Base-by-base conservation (phyloP, 2,888 invertebrate species). In the Peribatodes rhomboidaria region DNA sequence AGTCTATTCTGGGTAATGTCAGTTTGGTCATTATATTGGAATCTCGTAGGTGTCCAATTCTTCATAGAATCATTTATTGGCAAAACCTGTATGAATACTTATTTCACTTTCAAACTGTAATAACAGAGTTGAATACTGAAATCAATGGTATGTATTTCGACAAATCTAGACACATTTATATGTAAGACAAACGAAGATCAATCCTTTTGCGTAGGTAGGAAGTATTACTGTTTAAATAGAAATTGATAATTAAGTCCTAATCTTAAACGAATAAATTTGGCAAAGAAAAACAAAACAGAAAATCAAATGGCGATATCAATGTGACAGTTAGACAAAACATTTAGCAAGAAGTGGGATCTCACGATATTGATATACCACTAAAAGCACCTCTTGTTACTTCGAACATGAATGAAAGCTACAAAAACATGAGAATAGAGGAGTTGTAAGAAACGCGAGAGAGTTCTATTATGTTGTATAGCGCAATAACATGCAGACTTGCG, bases 381-480 rank as follows among this genome's bases (percentile, higher is more conserved):
- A 13, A 10, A 13, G 9, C 9, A 3, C 10, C 0, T 20, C 6
- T 42, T 46, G 16, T 33, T 39, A 41, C 50, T 58, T 42, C n/a
- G 42, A 42, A 59, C 52, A 33, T 44, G 10, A 60, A 46, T 22
- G 53, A 16, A 22, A 53, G 20, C 27, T 13, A 14, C 53, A 53
- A 53, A 46, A 60, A 52, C 42, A 35, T 18, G 13, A 8, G 22
- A 31, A 47, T 31, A 10, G 14, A 31, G 27, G 14, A 27, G 27
- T 27, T 27, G 27, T 6, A 27, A 27, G 22, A n/a, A 22, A 46
- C 2, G 22, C n/a, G 13, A 16, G 9, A 16, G 16, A 9, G 16
- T 41, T 35, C 35, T 14, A 16, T 41, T 41, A 16, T 41, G 2
- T 41, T 7, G 41, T 41, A 41, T 16, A 13, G 2, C 16, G 41